Percentiles rank a stretch among this genome's conserved stretches.
These are phyloP conservation scores for Hecatera dysodea DNA, from an alignment of 2,888 invertebrate species.

Conservation along the genomic window DNA sequence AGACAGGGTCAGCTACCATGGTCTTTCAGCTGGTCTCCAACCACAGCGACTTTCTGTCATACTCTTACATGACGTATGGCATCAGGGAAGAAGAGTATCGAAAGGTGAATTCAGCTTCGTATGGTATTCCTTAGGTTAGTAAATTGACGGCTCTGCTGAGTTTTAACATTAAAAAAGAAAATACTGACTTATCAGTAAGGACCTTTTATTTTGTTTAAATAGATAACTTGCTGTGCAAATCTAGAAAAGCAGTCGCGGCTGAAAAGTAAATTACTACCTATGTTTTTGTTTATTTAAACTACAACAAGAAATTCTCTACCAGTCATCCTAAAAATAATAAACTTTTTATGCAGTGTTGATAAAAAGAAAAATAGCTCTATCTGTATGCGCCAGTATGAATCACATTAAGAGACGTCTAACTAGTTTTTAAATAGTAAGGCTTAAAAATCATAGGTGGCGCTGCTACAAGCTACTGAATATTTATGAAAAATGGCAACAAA, in stretches of 20 bases:
- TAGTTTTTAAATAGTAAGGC: neutral
- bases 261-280: too few species aligned
- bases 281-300: too few species aligned
- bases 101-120: constrained; percentile 82
- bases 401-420: rapidly evolving
- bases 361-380: constrained; percentile 2
- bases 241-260: neutral
- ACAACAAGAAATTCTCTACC: too few species aligned
- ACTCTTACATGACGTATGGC: constrained; percentile 83
- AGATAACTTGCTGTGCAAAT: neutral
- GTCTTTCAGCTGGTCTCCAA: constrained; percentile 86
- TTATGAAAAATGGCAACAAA: too few species aligned
- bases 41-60: constrained; percentile 83
- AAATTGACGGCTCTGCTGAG: constrained; percentile 9
- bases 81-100: constrained; percentile 84
- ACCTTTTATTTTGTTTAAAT: neutral
- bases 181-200: neutral
- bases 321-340: too few species aligned
- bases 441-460: constrained; percentile 9
- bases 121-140: constrained; percentile 75
- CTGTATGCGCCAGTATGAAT: neutral
- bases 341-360: neutral
- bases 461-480: neutral
- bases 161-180: neutral
- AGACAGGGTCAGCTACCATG: constrained; percentile 79